A percentile compares a stretch with the other conserved stretches of the same genome.
These are phyloP conservation scores for Enteromius radiatus DNA, from an alignment of 2,797 vertebrate species.

Conservation along the genomic window DNA sequence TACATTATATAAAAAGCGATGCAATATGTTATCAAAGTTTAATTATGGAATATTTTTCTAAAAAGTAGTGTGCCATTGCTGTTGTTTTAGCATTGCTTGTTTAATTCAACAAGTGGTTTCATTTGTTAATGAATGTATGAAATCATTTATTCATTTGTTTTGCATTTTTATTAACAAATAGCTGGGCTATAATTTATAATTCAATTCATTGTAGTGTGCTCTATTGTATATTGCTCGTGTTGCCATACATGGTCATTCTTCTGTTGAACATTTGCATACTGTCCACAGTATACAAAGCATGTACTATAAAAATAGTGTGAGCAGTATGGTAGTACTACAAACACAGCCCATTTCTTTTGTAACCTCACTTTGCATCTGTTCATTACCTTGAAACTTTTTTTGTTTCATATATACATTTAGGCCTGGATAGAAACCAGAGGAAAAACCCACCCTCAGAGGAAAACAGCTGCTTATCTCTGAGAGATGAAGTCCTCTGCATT, in stretches of 20 bases:
- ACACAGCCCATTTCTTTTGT: background rate
- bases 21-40: too few relatives aligned
- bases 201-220: background rate
- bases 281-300: background rate
- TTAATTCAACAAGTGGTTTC: background rate
- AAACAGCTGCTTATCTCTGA: constrained; percentile 37
- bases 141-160: background rate
- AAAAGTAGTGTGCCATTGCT: background rate
- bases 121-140: background rate
- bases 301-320: background rate
- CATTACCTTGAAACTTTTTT: background rate
- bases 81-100: background rate
- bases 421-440: constrained; percentile 49
- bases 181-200: background rate
- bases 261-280: background rate
- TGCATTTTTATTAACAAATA: background rate
- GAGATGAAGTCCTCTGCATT: constrained; percentile 53
- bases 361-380: background rate
- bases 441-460: constrained; percentile 20
- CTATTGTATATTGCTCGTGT: background rate
- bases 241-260: background rate
- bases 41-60: background rate
- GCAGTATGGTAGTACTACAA: background rate
- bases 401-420: constrained; percentile 17
- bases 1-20: too few relatives aligned